phyloP scores from a whole-genome alignment of 2,113 vertebrate genomes.

The Gavialis gangeticus region DNA sequence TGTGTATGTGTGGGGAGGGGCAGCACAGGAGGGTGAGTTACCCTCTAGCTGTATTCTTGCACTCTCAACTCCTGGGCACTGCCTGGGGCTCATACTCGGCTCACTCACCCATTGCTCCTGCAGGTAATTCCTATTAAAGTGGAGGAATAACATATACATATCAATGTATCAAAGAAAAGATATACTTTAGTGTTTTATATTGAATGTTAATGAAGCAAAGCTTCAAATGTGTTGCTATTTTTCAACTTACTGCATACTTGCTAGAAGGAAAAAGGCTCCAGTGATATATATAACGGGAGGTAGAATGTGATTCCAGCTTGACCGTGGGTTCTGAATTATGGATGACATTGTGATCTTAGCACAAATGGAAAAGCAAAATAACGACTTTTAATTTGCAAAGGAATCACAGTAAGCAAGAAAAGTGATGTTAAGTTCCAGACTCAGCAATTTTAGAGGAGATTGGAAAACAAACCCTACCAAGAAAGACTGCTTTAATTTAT shows the following conservation, averaged over 20 bases:
- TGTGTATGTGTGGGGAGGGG: too few species aligned
- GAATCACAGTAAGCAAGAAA: neutral
- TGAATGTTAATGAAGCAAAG: constrained; percentile 24
- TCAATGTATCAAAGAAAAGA: constrained; percentile 7
- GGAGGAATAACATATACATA: neutral
- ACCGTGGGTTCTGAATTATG: constrained; percentile 33
- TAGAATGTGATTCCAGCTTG: neutral
- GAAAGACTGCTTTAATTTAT: constrained; percentile 28
- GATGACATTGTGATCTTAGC: constrained; percentile 16
- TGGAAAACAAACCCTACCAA: constrained; percentile 39
- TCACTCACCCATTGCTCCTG: too few species aligned
- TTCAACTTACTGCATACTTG: constrained; percentile 17
- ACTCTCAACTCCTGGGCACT: too few species aligned
- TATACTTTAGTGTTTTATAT: neutral
- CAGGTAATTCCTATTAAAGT: neutral
- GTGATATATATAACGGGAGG: neutral
- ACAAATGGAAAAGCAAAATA: constrained; percentile 25
- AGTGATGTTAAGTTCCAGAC: constrained; percentile 28
- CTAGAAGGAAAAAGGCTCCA: constrained; percentile 15
- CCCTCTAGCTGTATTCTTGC: too few species aligned
- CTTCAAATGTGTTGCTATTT: neutral
- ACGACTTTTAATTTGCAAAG: constrained; percentile 31
- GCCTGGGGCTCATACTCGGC: too few species aligned
- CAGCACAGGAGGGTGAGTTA: too few species aligned
- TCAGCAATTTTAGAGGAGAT: constrained; percentile 32